These are phyloP conservation scores for Theocolax elegans DNA, from an alignment of 1,140 invertebrate species.

Conservation along the genomic window DNA sequence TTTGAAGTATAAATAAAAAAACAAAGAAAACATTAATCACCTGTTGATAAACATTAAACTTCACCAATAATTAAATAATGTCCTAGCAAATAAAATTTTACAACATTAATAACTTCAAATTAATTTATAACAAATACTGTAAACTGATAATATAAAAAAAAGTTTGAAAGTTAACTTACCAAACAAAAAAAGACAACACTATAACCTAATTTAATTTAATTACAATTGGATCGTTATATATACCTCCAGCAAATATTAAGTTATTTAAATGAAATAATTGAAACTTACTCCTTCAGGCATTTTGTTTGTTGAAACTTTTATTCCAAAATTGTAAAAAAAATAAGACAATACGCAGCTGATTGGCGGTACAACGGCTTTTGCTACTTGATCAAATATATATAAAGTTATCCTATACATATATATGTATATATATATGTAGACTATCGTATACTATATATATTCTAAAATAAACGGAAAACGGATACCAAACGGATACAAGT, in stretches of 20 bases:
- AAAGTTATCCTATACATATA: conserved; percentile 12
- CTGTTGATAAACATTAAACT: too few relatives aligned
- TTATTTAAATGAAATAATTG: neutral
- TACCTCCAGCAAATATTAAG: neutral
- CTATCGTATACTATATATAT: too few relatives aligned
- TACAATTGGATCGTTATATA: neutral
- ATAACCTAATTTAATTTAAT: conserved; percentile 6
- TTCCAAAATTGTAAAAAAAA: neutral
- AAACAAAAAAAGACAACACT: neutral
- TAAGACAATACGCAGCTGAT: conserved; percentile 16
- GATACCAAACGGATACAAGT: neutral
- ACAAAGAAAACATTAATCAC: neutral
- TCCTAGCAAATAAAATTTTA: neutral
- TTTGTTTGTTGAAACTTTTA: conserved; percentile 4
- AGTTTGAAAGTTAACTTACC: too few relatives aligned
- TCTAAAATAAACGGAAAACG: conserved; percentile 31
- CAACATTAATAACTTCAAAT: neutral
- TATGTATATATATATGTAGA: too few relatives aligned
- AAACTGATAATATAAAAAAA: neutral
- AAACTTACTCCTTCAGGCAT: conserved; percentile 34
- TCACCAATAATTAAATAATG: too few relatives aligned
- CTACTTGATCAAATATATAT: neutral
- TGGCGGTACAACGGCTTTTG: conserved; percentile 18
- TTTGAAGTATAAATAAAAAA: neutral
- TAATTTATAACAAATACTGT: too few relatives aligned